Evolutionary conservation across 2,797 vertebrate genomes (phyloP), one percentile per base, ranked within the genome.

Genomic region (Hippopotamyrus pictus): DNA sequence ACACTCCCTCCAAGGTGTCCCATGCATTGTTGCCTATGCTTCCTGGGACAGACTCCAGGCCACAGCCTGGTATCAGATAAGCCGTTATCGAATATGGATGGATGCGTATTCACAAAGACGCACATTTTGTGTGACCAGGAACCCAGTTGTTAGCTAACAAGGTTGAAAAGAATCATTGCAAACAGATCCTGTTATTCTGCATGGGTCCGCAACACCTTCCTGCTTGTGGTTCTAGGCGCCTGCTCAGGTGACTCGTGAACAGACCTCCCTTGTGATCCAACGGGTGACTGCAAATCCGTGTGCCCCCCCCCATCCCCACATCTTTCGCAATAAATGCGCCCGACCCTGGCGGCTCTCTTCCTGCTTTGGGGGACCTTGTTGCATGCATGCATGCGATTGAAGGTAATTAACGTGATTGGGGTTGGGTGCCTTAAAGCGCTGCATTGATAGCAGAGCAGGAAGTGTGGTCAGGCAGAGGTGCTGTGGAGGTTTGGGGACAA

Each of bases 401-500:
- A 93, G 92, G 94, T 95, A 93, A 95, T 95, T 95, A 95, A 94
- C 92, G 93, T 93, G 92, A 93, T 93, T 92, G 94, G 93, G 91
- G 93, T 95, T 95, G 93, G 91, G 93, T 95, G 95, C 95, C 92
- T 94, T 93, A 93, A 93, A 91, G 91, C 93, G 91, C 57, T 92
- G 94, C 93, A 94, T 92, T 91, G 92, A 94, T 94, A 94, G 95
- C 94, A 93, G 94, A 95, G 95, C 95, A 95, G 95, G 95, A 94
- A 96, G 95, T 95, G 94, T 94, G 94, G 95, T 94, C 95, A 95
- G 95, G 96, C 95, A 96, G 95, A 96, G 33, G 95, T 94, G 94
- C 92, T 94, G 94, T 90, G 91, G 93, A 93, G 93, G 88, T 84
- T 92, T 11, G 90, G 93, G 95, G 95, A 96, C 96, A 96, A 96